phyloP scores from a whole-genome alignment of 1,140 invertebrate species.

The Lordiphosa stackelbergi region DNA sequence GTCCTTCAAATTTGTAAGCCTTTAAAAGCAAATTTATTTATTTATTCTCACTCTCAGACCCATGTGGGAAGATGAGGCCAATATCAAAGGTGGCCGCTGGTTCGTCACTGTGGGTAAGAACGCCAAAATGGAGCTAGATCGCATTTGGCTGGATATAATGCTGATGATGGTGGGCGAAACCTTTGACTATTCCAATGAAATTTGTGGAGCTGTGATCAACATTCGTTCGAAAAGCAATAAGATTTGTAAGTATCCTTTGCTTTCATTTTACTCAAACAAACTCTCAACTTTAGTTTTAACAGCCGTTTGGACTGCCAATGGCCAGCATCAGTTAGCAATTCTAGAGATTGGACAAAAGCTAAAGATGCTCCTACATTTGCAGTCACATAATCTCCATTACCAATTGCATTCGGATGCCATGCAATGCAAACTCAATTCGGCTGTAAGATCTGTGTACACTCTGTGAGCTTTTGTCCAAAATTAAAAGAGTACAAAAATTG shows the following conservation, averaged over 20 bases:
- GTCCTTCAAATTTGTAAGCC: too few species aligned
- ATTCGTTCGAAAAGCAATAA: slow-evolving; percentile 94
- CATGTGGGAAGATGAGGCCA: slow-evolving; percentile 97
- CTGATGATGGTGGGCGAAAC: slow-evolving; percentile 96
- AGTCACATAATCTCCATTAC: slow-evolving; percentile 81
- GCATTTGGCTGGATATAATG: slow-evolving; percentile 93
- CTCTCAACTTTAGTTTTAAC: too few species aligned
- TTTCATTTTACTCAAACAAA: too few species aligned
- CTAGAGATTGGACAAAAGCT: slow-evolving; percentile 90
- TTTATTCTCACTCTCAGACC: slow-evolving; percentile 79
- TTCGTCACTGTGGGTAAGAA: slow-evolving; percentile 92
- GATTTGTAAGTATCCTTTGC: slow-evolving; percentile 79
- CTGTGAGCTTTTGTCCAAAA: slow-evolving; percentile 20
- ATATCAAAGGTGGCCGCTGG: slow-evolving; percentile 96
- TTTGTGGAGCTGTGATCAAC: slow-evolving; percentile 98
- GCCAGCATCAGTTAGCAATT: slow-evolving; percentile 84
- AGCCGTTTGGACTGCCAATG: slow-evolving; percentile 76
- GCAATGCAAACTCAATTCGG: slow-evolving; percentile 79
- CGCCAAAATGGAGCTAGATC: slow-evolving; percentile 91
- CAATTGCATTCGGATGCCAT: slow-evolving; percentile 92
- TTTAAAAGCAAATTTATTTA: too few species aligned
- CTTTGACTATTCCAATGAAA: slow-evolving; percentile 93
- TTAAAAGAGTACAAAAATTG: too few species aligned
- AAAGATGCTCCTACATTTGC: slow-evolving; percentile 85
- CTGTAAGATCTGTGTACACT: slow-evolving; percentile 56